These are phyloP conservation scores for Phataginus tricuspis DNA, from an alignment of 2,797 vertebrate genomes.

Conservation along the genomic window DNA sequence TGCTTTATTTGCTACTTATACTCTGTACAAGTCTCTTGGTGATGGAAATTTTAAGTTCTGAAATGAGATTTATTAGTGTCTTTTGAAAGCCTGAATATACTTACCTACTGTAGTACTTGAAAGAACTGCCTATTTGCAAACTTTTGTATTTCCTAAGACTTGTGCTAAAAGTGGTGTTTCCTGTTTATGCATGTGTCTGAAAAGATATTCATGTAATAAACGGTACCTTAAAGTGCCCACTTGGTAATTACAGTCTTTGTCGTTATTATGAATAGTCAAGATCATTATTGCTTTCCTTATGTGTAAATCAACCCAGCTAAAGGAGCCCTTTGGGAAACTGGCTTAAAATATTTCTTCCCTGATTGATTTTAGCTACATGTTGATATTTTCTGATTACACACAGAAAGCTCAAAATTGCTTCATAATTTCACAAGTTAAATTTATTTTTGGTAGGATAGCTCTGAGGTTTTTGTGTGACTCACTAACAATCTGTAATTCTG, in stretches of 20 bases:
- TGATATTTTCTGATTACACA: background rate
- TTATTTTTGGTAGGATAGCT: background rate
- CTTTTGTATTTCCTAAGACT: background rate
- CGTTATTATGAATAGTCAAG: background rate
- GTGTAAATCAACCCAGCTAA: background rate
- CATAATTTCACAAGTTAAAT: background rate
- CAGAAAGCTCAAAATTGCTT: background rate
- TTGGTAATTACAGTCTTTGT: background rate
- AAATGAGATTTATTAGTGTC: background rate
- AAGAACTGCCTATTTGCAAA: background rate
- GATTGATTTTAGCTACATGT: background rate
- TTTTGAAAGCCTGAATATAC: background rate
- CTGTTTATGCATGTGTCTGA: background rate
- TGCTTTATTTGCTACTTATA: slow-evolving; percentile 1
- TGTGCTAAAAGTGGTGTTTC: background rate
- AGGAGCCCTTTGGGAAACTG: background rate
- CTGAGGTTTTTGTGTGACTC: background rate
- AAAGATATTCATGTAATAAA: background rate
- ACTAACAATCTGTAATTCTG: background rate
- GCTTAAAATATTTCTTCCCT: background rate
- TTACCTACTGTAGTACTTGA: background rate
- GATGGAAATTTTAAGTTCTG: background rate
- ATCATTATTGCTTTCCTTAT: background rate
- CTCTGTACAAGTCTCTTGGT: background rate
- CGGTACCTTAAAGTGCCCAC: background rate